phyloP scores from a whole-genome alignment of 1,140 invertebrate species.

The Drosophila elegans region DNA sequence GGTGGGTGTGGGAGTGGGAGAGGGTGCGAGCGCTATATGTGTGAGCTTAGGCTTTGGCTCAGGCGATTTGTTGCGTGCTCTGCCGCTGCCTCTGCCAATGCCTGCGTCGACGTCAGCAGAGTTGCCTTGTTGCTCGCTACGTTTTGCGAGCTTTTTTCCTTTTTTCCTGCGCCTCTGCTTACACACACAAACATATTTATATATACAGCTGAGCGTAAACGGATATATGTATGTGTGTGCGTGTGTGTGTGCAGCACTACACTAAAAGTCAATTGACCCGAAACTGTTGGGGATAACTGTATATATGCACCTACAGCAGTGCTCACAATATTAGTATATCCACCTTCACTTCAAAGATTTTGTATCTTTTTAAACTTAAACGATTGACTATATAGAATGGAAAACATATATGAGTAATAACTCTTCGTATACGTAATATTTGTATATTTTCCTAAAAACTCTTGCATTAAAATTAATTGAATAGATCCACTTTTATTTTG shows the following conservation, averaged over 20 bases:
- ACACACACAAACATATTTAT: conserved; percentile 11
- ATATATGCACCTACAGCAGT: conserved; percentile 6
- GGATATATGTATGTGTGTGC: neutral
- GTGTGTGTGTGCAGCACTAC: conserved; percentile 54
- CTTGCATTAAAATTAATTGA: too few relatives aligned
- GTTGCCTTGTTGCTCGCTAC: conserved; percentile 46
- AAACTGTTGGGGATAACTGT: conserved; percentile 54
- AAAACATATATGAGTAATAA: neutral
- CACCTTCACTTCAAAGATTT: neutral
- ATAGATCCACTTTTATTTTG: neutral
- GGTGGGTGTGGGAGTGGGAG: conserved; percentile 2
- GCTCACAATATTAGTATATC: neutral
- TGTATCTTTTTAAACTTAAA: too few relatives aligned
- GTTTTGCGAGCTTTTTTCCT: conserved; percentile 73
- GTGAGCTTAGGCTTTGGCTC: conserved; percentile 72
- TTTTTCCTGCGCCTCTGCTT: conserved; percentile 37
- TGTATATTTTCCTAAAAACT: too few relatives aligned
- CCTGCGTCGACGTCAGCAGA: conserved; percentile 16
- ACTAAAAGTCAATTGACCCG: conserved; percentile 81
- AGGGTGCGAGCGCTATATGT: conserved; percentile 19
- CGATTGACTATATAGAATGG: too few relatives aligned
- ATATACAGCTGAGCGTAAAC: neutral
- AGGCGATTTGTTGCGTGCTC: conserved; percentile 76
- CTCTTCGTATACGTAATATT: conserved; percentile 3
- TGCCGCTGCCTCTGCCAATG: conserved; percentile 24